A percentile compares a stretch with the other conserved stretches of the same genome.
Conservation (phyloP, 2,797 vertebrate genomes). For the Malacoraja senta region DNA sequence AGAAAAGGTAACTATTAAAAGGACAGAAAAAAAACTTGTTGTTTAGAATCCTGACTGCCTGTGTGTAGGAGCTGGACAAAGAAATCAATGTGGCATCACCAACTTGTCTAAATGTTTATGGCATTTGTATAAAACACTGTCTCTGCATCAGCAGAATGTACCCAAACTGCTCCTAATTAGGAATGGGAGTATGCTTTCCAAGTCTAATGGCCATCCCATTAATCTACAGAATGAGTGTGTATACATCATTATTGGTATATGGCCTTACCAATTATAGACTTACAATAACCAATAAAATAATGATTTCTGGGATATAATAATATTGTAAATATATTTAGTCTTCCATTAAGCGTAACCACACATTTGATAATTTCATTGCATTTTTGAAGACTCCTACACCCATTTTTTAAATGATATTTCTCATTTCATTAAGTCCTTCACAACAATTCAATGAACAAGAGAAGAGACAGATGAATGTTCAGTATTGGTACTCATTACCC, state of each 20-base stretch:
- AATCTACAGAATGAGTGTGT: neutral
- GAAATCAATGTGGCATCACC: neutral
- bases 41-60: neutral
- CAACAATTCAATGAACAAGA: neutral
- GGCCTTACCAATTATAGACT: neutral
- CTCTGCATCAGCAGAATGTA: neutral
- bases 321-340: neutral
- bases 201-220: neutral
- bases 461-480: neutral
- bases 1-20: neutral
- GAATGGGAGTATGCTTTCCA: neutral
- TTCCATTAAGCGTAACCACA: neutral
- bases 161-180: constrained; percentile 19
- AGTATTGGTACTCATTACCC: neutral
- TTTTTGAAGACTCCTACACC: neutral
- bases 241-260: neutral
- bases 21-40: neutral
- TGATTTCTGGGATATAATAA: neutral
- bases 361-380: neutral
- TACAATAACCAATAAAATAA: neutral
- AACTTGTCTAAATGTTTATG: constrained; percentile 12
- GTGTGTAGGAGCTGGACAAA: neutral
- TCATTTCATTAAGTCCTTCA: neutral
- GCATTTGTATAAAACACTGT: neutral
- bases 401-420: neutral